Conservation (phyloP, 2,888 invertebrate genomes). For the Ennomos quercinarius region DNA sequence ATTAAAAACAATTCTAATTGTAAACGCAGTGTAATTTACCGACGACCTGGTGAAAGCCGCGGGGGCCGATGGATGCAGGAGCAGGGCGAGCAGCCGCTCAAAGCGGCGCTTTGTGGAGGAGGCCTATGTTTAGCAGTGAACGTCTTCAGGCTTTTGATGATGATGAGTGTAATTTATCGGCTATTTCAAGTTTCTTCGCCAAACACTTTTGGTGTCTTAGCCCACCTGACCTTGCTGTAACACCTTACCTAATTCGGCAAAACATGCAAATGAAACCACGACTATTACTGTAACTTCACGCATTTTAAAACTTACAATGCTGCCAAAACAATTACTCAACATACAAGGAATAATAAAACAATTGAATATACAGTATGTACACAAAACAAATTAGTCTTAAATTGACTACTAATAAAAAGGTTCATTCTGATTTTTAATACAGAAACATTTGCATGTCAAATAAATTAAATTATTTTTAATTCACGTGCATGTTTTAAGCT, state of each 20-base stretch:
- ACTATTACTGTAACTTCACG: constrained; percentile 23
- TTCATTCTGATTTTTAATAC: constrained; percentile 9
- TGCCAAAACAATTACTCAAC: constrained; percentile 22
- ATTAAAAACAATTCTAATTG: too few relatives aligned
- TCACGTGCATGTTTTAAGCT: constrained; percentile 15
- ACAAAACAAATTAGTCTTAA: constrained; percentile 14
- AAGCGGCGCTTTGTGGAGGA: too few relatives aligned
- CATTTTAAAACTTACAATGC: constrained; percentile 21
- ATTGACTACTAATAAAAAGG: background rate
- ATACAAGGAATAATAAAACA: constrained; percentile 16
- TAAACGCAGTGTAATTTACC: too few relatives aligned
- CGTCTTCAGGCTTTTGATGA: too few relatives aligned
- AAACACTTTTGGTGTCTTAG: too few relatives aligned
- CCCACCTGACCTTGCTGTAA: too few relatives aligned
- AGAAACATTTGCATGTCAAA: constrained; percentile 3
- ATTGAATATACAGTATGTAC: constrained; percentile 7
- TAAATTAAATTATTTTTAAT: constrained; percentile 12
- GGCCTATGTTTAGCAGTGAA: too few relatives aligned
- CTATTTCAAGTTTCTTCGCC: too few relatives aligned
- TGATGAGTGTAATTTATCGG: too few relatives aligned
- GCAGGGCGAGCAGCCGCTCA: too few relatives aligned
- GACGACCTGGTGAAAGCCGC: too few relatives aligned
- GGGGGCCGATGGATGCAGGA: too few relatives aligned
- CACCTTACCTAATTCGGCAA: constrained; percentile 11
- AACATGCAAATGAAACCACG: constrained; percentile 20